Percentiles rank a stretch among this genome's conserved stretches.
Conservation (phyloP, 2,113 vertebrate species). For the Colossoma macropomum region DNA sequence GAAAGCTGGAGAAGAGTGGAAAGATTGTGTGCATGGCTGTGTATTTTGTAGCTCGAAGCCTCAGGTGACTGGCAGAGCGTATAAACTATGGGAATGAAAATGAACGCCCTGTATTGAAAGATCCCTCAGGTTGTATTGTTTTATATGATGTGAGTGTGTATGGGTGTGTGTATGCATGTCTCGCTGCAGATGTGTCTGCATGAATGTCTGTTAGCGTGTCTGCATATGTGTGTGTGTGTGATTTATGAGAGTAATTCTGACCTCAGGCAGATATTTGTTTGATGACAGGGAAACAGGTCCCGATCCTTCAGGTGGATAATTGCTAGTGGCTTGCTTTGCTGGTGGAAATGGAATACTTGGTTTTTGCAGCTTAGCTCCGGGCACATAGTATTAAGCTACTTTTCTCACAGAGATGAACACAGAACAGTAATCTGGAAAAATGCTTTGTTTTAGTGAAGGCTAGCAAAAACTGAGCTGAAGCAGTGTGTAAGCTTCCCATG, state of each 20-base stretch:
- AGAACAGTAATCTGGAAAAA: constrained; percentile 37
- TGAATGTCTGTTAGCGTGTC: constrained; percentile 49
- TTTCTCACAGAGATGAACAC: constrained; percentile 43
- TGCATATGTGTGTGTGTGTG: constrained; percentile 56
- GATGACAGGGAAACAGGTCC: constrained; percentile 79
- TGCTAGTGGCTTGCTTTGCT: constrained; percentile 77
- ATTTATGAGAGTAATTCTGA: constrained; percentile 73
- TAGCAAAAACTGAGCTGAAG: background rate
- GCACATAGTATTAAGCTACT: constrained; percentile 61
- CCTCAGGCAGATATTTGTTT: constrained; percentile 81
- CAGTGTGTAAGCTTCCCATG: background rate
- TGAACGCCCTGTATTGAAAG: constrained; percentile 45
- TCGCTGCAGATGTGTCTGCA: constrained; percentile 43
- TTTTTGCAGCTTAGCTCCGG: constrained; percentile 68
- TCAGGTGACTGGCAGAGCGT: constrained; percentile 52
- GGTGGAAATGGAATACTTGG: constrained; percentile 73
- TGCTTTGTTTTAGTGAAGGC: constrained; percentile 40
- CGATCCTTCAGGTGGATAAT: constrained; percentile 82
- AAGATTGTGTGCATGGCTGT: constrained; percentile 14
- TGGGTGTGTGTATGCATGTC: constrained; percentile 30
- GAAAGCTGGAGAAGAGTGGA: constrained; percentile 18
- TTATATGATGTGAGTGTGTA: constrained; percentile 35
- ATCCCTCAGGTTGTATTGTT: constrained; percentile 44
- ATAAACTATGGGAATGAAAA: constrained; percentile 50
- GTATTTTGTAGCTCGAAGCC: constrained; percentile 44